Evolutionary conservation across 1,140 invertebrate species (phyloP).

Genomic region (Lepidurus couesii): DNA sequence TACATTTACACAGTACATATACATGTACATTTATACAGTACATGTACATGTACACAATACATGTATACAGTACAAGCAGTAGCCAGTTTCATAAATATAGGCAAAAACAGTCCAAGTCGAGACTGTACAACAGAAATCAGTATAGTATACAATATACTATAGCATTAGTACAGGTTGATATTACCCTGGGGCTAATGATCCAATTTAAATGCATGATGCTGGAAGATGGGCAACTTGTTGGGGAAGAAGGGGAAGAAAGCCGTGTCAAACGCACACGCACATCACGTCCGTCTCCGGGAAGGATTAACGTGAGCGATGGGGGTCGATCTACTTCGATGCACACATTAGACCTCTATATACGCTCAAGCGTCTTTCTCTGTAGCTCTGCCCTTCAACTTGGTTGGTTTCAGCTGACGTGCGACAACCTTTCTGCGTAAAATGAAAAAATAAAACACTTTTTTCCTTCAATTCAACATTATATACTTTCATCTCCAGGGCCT

Average conservation of each 20-base stretch:
- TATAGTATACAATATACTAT: background rate
- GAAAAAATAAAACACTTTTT: background rate
- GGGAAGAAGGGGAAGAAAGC: background rate
- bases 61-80: too few relatives aligned
- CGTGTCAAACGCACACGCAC: conserved; percentile 20
- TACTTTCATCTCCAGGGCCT: background rate
- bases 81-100: too few relatives aligned
- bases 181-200: conserved; percentile 9
- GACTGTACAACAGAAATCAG: too few relatives aligned
- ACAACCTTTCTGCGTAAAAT: background rate
- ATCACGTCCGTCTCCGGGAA: conserved; percentile 17
- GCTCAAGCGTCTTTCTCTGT: too few relatives aligned
- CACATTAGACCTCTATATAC: background rate
- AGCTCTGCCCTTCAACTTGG: background rate
- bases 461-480: background rate
- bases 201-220: conserved; percentile 22
- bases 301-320: conserved; percentile 20
- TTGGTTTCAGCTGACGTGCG: background rate
- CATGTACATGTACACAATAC: too few relatives aligned
- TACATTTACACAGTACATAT: too few relatives aligned
- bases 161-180: background rate
- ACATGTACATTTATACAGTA: too few relatives aligned
- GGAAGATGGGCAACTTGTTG: conserved; percentile 14
- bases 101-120: too few relatives aligned
- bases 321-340: conserved; percentile 21